phyloP scores from a whole-genome alignment of 2,797 vertebrate genomes.

The Leptoclinus maculatus region DNA sequence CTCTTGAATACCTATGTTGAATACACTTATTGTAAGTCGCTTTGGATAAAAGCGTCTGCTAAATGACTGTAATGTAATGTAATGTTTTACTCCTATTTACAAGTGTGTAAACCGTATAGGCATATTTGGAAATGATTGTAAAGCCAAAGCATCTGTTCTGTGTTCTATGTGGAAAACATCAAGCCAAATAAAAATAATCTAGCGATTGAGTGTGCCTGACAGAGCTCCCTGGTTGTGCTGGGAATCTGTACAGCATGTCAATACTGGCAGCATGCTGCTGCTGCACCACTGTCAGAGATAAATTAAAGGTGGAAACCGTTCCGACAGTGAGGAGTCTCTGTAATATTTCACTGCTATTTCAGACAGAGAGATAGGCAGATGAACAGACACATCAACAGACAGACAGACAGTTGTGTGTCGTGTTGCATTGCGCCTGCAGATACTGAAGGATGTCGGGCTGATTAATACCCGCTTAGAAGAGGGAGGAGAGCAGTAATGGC shows the following conservation, averaged over 20 bases:
- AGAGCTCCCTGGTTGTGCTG: too few relatives aligned
- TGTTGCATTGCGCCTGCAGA: slow-evolving; percentile 42
- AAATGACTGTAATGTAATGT: too few relatives aligned
- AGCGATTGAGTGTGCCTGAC: background rate
- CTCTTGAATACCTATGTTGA: too few relatives aligned
- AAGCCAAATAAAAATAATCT: background rate
- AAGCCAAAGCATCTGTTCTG: background rate
- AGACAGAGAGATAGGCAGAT: slow-evolving; percentile 8
- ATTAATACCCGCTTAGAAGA: slow-evolving; percentile 67
- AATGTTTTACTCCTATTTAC: background rate
- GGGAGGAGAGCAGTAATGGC: slow-evolving; percentile 65
- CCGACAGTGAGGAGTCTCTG: slow-evolving; percentile 4
- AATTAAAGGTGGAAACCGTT: slow-evolving; percentile 30
- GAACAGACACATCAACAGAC: slow-evolving; percentile 9
- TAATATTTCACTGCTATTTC: slow-evolving; percentile 25
- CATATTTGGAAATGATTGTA: background rate
- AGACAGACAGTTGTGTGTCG: slow-evolving; percentile 25
- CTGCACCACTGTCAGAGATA: slow-evolving; percentile 26
- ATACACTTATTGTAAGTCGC: too few relatives aligned
- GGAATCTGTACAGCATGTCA: background rate
- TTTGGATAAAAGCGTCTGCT: too few relatives aligned
- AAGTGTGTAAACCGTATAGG: background rate
- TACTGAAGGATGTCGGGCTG: slow-evolving; percentile 64
- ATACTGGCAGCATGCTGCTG: slow-evolving; percentile 6
- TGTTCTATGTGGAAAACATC: too few relatives aligned